Conservation (phyloP, 2,113 vertebrate genomes). For the Tyrannus savana region DNA sequence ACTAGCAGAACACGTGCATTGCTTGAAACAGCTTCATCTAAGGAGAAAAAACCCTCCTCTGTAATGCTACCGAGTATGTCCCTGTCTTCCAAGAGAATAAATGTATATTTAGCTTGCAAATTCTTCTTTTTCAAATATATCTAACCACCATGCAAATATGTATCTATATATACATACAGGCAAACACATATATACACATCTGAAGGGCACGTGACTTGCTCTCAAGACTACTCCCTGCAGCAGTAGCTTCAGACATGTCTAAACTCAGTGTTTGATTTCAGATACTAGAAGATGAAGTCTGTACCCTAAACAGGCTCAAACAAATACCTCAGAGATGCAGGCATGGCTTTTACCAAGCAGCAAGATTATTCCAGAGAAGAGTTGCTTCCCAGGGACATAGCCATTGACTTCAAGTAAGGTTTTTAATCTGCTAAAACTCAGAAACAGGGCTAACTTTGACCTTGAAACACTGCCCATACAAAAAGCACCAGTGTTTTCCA, state of each 20-base stretch:
- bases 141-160: not conserved
- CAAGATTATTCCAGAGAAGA: not conserved
- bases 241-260: not conserved
- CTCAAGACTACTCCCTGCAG: not conserved
- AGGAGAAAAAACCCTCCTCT: not conserved
- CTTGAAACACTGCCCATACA: not conserved
- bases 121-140: not conserved
- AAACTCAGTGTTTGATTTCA: not conserved
- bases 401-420: not conserved
- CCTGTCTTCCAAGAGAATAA: not conserved
- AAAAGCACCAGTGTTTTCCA: not conserved
- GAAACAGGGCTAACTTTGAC: not conserved
- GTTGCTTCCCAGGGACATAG: not conserved
- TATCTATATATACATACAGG: not conserved
- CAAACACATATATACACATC: too few species aligned
- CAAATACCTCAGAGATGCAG: not conserved
- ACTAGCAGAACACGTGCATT: not conserved
- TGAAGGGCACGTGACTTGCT: not conserved
- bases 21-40: not conserved
- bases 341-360: not conserved
- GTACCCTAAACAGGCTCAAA: not conserved
- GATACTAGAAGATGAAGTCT: not conserved
- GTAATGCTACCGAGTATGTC: not conserved
- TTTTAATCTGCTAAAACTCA: not conserved
- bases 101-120: not conserved